Evolutionary conservation across 2,888 invertebrate species (phyloP).

Genomic region (Heliconius hortense): DNA sequence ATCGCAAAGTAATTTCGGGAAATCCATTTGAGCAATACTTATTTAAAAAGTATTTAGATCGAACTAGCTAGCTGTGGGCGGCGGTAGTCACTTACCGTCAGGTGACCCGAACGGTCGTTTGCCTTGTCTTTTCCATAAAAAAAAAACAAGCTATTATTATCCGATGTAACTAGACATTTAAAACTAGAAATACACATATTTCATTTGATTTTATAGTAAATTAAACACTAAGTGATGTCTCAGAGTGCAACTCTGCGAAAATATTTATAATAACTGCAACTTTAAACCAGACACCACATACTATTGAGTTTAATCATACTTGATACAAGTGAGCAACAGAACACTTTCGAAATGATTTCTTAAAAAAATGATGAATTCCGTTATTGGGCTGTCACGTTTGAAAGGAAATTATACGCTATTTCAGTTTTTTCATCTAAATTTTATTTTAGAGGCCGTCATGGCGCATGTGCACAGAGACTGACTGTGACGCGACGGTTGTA

Average conservation of each 20-base stretch:
- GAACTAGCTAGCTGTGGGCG: too few relatives aligned
- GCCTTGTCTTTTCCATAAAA: too few relatives aligned
- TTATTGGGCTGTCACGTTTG: conserved; percentile 15
- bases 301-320: conserved; percentile 2
- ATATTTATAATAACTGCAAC: neutral
- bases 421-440: conserved; percentile 1
- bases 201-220: neutral
- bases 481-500: too few relatives aligned
- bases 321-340: neutral
- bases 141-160: neutral
- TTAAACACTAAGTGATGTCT: neutral
- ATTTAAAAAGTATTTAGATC: too few relatives aligned
- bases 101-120: too few relatives aligned
- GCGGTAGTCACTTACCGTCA: too few relatives aligned
- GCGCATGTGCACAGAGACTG: too few relatives aligned
- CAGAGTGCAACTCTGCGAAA: neutral
- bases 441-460: neutral
- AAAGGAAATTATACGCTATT: conserved; percentile 13
- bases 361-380: conserved; percentile 12
- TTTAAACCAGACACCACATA: neutral
- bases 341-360: conserved; percentile 12
- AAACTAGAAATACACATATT: neutral
- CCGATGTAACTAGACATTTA: neutral
- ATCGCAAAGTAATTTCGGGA: too few relatives aligned
- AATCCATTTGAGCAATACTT: too few relatives aligned